A percentile compares a stretch with the other conserved stretches of the same genome.
Evolutionary conservation across 2,888 invertebrate genomes (phyloP).

Genomic region (Aporophyla lueneburgensis): DNA sequence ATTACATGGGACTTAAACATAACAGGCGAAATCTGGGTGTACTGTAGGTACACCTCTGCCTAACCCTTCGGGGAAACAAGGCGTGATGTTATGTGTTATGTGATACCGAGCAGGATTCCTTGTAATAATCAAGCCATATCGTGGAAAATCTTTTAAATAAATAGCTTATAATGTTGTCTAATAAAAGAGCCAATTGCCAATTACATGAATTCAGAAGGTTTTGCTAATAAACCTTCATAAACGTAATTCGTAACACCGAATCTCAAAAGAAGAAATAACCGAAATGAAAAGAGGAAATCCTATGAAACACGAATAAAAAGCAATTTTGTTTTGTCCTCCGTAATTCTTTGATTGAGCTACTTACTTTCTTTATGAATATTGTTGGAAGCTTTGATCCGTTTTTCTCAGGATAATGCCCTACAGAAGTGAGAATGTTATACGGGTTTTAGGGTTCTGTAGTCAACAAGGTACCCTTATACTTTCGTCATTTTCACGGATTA

Average conservation of each 20-base stretch:
- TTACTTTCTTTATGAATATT: conserved; percentile 52
- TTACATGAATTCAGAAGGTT: conserved; percentile 22
- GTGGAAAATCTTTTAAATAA: background rate
- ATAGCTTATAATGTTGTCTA: background rate
- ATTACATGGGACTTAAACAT: too few relatives aligned
- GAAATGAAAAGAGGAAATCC: conserved; percentile 48
- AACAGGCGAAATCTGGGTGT: too few relatives aligned
- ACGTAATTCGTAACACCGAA: conserved; percentile 38
- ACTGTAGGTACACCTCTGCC: too few relatives aligned
- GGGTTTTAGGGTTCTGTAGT: conserved; percentile 11
- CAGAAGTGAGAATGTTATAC: conserved; percentile 25
- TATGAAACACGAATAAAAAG: conserved; percentile 48
- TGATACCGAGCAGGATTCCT: too few relatives aligned
- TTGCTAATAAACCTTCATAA: conserved; percentile 28
- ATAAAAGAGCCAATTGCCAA: conserved; percentile 2
- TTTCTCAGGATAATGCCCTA: conserved; percentile 37
- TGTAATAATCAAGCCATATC: background rate
- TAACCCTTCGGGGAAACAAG: too few relatives aligned
- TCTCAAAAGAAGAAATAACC: conserved; percentile 21
- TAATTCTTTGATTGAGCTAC: conserved; percentile 60
- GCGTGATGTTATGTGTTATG: too few relatives aligned
- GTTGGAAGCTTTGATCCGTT: conserved; percentile 52
- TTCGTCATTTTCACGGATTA: too few relatives aligned
- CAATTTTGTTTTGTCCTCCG: conserved; percentile 46
- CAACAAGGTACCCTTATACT: too few relatives aligned